Evolutionary conservation across 2,797 vertebrate genomes (phyloP), one percentile per base, ranked within the genome.

Genomic region (Clamator glandarius): DNA sequence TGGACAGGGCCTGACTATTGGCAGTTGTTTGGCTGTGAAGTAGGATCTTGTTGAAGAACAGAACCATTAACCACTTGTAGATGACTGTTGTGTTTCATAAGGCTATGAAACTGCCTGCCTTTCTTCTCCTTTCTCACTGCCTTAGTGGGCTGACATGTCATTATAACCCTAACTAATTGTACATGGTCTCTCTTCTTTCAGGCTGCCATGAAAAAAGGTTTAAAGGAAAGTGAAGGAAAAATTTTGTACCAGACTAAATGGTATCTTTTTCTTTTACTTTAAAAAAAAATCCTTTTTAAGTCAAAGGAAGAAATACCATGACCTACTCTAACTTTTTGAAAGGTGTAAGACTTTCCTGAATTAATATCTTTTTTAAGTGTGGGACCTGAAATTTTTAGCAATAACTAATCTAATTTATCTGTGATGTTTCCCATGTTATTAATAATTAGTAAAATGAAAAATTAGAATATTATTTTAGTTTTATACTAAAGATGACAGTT

Each of bases 391-490:
- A 19, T 62, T 68, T 5, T 51, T 72, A 63, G 1, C 8, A 48
- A 48, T 28, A 6, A 11, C 8, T 5, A 79, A 48, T 42, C 3
- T 21, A 25, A 25, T 21, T 61, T 69, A 23, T 61, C 3, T 5
- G 4, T 46, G 8, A 4, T 15, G 25, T 39, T 73, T 35, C 21
- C 13, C 28, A 76, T 3, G 2, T 3, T 64, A 7, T 26, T 84
- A 59, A 18, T 48, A 44, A 66, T 54, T 39, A 41, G 1, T 39
- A 39, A 39, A 39, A 39, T 39, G 39, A 62, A 62, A 69, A 69
- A 48, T 6, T 1, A 1, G 3, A 59, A 41, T 0, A 0, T 18
- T 58, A 41, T 25, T 52, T 63, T 51, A 6, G 1, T 29, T 63
- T 75, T 29, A 12, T 70, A 68, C 18, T 15, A 39, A 84, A 67